phyloP scores from a whole-genome alignment of 1,140 invertebrate genomes.

The Linepithema humile region DNA sequence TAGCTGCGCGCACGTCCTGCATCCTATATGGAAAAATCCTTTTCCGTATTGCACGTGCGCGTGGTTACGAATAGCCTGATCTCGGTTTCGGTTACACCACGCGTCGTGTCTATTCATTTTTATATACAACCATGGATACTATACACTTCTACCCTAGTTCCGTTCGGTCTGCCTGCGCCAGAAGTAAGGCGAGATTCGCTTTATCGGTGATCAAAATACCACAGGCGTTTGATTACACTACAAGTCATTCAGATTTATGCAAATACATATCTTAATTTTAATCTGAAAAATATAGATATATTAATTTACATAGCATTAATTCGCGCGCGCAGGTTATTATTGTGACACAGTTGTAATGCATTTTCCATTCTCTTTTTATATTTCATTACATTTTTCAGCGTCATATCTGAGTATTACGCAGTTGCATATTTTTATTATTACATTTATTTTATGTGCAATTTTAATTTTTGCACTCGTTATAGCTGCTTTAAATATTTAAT shows the following conservation, averaged over 20 bases:
- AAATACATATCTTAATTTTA: not conserved
- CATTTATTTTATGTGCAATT: not conserved
- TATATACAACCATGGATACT: conserved; percentile 28
- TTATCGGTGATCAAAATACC: not conserved
- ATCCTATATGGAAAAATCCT: conserved; percentile 51
- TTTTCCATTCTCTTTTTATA: not conserved
- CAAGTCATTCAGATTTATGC: not conserved
- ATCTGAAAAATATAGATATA: not conserved
- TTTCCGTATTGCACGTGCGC: conserved; percentile 51
- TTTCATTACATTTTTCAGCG: not conserved
- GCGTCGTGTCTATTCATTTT: conserved; percentile 56
- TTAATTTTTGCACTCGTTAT: not conserved
- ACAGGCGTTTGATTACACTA: too few species aligned
- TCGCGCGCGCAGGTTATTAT: not conserved
- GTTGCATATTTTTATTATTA: not conserved
- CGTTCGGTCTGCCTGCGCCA: not conserved
- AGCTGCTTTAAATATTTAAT: not conserved
- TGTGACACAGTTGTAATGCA: not conserved
- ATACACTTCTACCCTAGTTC: conserved; percentile 31
- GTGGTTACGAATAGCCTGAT: conserved; percentile 54
- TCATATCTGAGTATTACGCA: not conserved
- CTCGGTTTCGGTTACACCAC: conserved; percentile 43
- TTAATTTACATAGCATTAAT: not conserved
- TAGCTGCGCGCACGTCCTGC: conserved; percentile 14
- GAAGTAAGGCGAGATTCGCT: not conserved